These are phyloP conservation scores for Agapornis canus DNA, from an alignment of 2,797 vertebrate species.

Conservation along the genomic window DNA sequence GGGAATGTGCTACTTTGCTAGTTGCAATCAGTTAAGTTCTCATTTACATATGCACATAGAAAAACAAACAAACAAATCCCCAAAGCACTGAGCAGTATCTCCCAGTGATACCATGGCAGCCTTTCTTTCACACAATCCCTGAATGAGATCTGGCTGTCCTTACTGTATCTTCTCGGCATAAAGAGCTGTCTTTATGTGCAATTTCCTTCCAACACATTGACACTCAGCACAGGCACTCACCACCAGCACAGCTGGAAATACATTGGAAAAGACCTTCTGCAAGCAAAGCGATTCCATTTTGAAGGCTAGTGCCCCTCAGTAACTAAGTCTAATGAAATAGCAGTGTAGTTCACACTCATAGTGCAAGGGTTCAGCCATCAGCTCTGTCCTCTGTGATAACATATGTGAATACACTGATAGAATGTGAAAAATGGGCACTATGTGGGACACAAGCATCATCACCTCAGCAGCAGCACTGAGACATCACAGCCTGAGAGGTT, in stretches of 20 bases:
- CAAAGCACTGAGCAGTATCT: not conserved
- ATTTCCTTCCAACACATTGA: not conserved
- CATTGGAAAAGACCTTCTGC: accelerated
- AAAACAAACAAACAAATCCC: not conserved
- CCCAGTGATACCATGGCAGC: not conserved
- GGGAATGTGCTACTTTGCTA: not conserved
- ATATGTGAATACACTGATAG: accelerated
- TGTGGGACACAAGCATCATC: not conserved
- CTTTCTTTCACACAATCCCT: not conserved
- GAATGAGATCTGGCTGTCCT: not conserved
- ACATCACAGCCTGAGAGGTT: accelerated
- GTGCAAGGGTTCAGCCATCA: not conserved
- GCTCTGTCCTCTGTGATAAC: not conserved
- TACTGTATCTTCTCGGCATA: accelerated
- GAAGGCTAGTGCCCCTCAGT: not conserved
- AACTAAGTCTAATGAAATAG: not conserved
- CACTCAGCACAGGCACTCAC: not conserved
- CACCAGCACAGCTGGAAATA: not conserved
- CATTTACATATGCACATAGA: not conserved
- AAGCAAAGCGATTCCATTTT: not conserved
- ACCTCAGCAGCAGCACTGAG: not conserved
- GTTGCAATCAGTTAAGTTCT: not conserved
- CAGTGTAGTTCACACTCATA: not conserved
- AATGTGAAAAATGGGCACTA: not conserved
- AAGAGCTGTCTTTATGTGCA: not conserved